Evolutionary conservation across 2,797 vertebrate genomes (phyloP).

Genomic region (Coregonus suidteri): DNA sequence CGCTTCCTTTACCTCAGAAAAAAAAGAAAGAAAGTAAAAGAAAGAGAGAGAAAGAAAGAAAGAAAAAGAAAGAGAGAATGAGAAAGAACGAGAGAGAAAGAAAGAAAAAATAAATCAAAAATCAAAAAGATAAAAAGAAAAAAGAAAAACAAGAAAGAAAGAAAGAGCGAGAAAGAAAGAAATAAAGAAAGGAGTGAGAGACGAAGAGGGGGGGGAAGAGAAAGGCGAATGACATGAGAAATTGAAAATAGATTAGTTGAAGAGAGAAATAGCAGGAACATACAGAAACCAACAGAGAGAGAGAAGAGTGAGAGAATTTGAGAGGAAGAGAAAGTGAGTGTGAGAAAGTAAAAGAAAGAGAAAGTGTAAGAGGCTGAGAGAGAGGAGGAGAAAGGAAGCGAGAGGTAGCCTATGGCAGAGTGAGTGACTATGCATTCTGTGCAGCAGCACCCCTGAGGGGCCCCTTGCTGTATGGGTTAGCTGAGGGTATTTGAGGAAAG

Average conservation of each 20-base stretch:
- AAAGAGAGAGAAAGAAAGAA: background rate
- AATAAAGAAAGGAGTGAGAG: too few species aligned
- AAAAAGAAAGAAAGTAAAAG: background rate
- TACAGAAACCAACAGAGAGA: background rate
- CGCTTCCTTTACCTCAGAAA: background rate
- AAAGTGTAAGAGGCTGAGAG: background rate
- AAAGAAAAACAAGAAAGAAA: background rate
- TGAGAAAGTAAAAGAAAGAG: background rate
- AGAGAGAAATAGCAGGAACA: background rate
- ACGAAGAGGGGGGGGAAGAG: background rate
- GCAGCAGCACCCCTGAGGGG: background rate
- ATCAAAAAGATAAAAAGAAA: background rate
- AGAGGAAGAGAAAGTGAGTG: background rate
- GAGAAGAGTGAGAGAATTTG: background rate
- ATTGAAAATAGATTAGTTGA: background rate
- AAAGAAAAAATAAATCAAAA: constrained; percentile 2
- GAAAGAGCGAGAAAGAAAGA: background rate
- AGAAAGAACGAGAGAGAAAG: constrained; percentile 16
- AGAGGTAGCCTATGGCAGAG: background rate
- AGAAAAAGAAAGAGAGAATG: constrained; percentile 19
- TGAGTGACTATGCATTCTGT: background rate
- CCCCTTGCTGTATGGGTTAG: background rate
- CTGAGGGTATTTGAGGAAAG: background rate
- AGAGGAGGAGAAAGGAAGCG: background rate
- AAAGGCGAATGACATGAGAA: background rate